Percentiles rank a stretch among this genome's conserved stretches.
phyloP scores from a whole-genome alignment of 2,888 invertebrate species.

The Cheilosia soror region DNA sequence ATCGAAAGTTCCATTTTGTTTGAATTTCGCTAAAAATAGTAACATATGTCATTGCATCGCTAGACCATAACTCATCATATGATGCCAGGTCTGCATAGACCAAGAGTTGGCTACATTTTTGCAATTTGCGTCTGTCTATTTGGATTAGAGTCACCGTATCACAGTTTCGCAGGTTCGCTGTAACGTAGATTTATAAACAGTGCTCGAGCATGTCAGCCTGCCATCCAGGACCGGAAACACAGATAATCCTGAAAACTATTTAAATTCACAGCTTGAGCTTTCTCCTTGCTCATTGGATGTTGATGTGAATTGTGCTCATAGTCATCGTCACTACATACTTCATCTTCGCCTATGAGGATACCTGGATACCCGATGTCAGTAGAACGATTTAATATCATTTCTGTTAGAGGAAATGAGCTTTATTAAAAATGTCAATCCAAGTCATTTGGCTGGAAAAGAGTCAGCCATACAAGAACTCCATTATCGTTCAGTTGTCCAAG shows the following conservation, averaged over 20 bases:
- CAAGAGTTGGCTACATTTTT: slow-evolving; percentile 25
- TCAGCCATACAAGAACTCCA: slow-evolving; percentile 24
- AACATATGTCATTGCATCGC: slow-evolving; percentile 33
- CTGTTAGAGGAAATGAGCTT: not conserved
- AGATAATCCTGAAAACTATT: slow-evolving; percentile 67
- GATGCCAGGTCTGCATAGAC: not conserved
- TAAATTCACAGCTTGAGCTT: slow-evolving; percentile 73
- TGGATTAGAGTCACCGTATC: slow-evolving; percentile 61
- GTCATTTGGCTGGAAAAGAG: slow-evolving; percentile 4
- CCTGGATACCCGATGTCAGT: slow-evolving; percentile 11
- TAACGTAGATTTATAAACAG: slow-evolving; percentile 25
- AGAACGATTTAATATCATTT: not conserved
- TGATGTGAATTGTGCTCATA: slow-evolving; percentile 53
- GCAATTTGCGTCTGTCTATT: slow-evolving; percentile 68
- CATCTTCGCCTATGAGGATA: slow-evolving; percentile 5
- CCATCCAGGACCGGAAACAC: slow-evolving; percentile 55
- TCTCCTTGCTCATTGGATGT: slow-evolving; percentile 20
- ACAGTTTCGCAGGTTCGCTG: slow-evolving; percentile 26
- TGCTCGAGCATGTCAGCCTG: slow-evolving; percentile 37
- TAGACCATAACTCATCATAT: slow-evolving; percentile 44
- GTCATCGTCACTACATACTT: slow-evolving; percentile 11
- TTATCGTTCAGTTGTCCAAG: slow-evolving; percentile 57
- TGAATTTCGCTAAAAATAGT: slow-evolving; percentile 4
- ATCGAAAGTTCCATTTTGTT: not conserved
- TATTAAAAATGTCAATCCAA: slow-evolving; percentile 38